Percentiles rank a stretch among this genome's conserved stretches.
phyloP scores from a whole-genome alignment of 92 coral and sea anemone species.

The Palythoa grandiflora region DNA sequence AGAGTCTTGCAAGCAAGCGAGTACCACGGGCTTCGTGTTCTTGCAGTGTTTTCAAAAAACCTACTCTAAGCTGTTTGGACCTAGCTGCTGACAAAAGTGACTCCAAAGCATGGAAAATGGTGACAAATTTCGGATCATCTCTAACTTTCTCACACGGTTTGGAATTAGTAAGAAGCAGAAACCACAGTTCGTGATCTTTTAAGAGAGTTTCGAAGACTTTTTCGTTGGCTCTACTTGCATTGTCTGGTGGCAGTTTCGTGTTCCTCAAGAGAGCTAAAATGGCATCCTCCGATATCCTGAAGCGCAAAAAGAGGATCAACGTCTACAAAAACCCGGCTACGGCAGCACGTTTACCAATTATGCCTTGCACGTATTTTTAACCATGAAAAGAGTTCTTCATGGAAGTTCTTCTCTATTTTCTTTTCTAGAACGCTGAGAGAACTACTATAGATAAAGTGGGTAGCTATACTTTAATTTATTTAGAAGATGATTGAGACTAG shows the following conservation, averaged over 20 bases:
- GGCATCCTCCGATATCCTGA: conserved; percentile 24
- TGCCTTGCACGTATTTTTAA: no score
- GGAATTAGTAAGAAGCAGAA: neutral
- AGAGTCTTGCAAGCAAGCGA: conserved; percentile 4
- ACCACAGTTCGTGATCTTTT: conserved; percentile 20
- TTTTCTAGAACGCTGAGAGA: no score
- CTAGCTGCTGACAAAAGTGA: conserved; percentile 9
- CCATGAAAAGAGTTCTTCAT: no score
- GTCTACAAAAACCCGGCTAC: neutral
- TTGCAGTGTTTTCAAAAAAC: conserved; percentile 11
- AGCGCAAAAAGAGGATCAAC: neutral
- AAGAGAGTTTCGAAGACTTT: conserved; percentile 1
- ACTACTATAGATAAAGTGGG: no score
- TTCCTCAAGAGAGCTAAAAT: conserved; percentile 3
- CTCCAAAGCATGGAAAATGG: neutral
- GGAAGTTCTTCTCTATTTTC: no score
- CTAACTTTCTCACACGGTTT: conserved; percentile 14
- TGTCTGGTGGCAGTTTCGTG: neutral
- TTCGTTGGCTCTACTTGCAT: neutral
- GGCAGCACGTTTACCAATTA: no score
- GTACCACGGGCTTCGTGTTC: neutral
- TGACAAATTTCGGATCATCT: conserved; percentile 1
- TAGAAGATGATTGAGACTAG: no score
- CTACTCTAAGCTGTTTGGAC: conserved; percentile 23
- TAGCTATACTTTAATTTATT: no score